Percentiles rank a stretch among this genome's conserved stretches.
Evolutionary conservation across 2,797 vertebrate genomes (phyloP).

Genomic region (Rhinichthys osculus): DNA sequence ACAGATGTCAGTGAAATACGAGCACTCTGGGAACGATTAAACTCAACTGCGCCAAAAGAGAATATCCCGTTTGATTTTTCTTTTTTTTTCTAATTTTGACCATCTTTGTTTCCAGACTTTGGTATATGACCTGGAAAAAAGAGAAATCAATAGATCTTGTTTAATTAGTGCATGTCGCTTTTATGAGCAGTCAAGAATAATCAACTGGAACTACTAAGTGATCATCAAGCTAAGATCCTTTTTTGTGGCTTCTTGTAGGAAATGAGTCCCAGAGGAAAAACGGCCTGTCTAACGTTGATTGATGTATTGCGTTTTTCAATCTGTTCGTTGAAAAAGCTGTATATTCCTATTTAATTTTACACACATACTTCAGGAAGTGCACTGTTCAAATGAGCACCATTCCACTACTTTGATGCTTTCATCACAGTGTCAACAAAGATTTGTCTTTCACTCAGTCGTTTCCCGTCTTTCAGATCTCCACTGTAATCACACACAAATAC

Average conservation of each 20-base stretch:
- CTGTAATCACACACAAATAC: constrained; percentile 43
- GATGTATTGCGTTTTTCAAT: constrained; percentile 35
- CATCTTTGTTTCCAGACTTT: constrained; percentile 14
- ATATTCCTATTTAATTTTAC: constrained; percentile 23
- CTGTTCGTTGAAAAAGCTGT: constrained; percentile 19
- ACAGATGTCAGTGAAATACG: constrained; percentile 13
- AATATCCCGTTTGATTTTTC: neutral
- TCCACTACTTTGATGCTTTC: constrained; percentile 60
- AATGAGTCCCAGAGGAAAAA: constrained; percentile 36
- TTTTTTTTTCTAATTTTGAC: neutral
- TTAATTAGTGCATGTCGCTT: constrained; percentile 22
- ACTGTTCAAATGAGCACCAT: constrained; percentile 21
- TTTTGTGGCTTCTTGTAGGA: constrained; percentile 47
- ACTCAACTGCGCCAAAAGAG: neutral
- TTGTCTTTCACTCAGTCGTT: constrained; percentile 37
- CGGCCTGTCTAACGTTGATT: constrained; percentile 25
- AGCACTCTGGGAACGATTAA: constrained; percentile 27
- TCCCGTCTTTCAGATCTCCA: constrained; percentile 45
- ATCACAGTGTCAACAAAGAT: constrained; percentile 55
- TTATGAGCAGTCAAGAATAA: constrained; percentile 21
- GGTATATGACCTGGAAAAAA: neutral
- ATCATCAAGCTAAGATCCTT: constrained; percentile 44
- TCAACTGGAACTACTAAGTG: constrained; percentile 16
- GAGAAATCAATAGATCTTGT: neutral
- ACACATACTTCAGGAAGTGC: constrained; percentile 34